A percentile compares a stretch with the other conserved stretches of the same genome.
Conservation (phyloP, 2,797 vertebrate genomes). For the Margarornis squamiger region DNA sequence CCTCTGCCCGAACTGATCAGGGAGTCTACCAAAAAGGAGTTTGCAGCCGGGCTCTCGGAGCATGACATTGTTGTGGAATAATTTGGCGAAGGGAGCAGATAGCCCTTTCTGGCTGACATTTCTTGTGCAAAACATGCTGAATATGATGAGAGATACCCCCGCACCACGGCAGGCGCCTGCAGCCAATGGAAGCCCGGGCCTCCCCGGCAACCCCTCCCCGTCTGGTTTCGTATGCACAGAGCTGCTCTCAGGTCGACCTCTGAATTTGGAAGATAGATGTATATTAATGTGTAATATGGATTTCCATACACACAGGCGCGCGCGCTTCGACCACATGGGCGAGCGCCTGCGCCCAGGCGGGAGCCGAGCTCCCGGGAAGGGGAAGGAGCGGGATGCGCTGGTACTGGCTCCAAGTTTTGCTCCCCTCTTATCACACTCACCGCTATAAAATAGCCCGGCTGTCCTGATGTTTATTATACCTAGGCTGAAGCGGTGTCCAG, state of each 20-base stretch:
- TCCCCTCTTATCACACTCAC: conserved; percentile 11
- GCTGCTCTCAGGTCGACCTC: conserved; percentile 87
- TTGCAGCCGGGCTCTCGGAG: conserved; percentile 94
- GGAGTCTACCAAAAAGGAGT: conserved; percentile 97
- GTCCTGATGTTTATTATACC: conserved; percentile 53
- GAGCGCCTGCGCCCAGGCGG: not conserved
- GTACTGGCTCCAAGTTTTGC: not conserved
- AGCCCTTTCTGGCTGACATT: conserved; percentile 99
- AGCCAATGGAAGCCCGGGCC: conserved; percentile 95
- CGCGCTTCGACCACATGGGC: not conserved
- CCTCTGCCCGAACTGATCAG: conserved; percentile 91
- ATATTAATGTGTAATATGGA: conserved; percentile 74
- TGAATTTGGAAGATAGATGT: conserved; percentile 79
- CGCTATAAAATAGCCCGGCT: conserved; percentile 40
- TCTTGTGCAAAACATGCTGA: conserved; percentile 99
- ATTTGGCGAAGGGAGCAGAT: conserved; percentile 97
- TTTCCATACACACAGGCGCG: conserved; percentile 32
- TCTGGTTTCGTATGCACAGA: conserved; percentile 83
- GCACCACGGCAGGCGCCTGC: conserved; percentile 88
- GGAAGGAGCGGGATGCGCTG: not conserved
- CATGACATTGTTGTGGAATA: conserved; percentile 98
- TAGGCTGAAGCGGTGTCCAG: conserved; percentile 27
- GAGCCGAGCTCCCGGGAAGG: not conserved
- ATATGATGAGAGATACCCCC: conserved; percentile 99
- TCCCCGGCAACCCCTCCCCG: conserved; percentile 91